Conservation (phyloP, 1,140 invertebrate genomes). For the Listronotus bonariensis region DNA sequence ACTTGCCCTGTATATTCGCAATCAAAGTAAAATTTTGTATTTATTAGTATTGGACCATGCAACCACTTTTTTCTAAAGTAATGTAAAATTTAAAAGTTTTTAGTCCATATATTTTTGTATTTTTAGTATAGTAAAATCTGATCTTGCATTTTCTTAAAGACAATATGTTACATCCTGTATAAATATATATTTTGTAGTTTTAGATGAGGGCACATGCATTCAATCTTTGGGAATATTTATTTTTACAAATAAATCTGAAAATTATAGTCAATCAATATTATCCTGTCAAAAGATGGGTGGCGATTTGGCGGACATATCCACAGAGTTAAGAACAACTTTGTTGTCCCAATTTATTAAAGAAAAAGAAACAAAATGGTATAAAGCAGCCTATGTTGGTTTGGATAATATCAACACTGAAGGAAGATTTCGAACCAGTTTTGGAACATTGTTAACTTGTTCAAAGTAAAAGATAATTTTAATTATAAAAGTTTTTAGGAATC, state of each 20-base stretch:
- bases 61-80: no score
- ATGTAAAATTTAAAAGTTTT: no score
- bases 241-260: constrained; percentile 57
- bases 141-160: no score
- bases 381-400: constrained; percentile 62
- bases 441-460: constrained; percentile 61
- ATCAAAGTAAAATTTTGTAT: no score
- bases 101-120: no score
- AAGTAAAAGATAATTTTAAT: constrained; percentile 38
- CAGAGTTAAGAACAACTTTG: constrained; percentile 62
- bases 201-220: constrained; percentile 61
- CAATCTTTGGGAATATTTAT: constrained; percentile 65
- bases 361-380: constrained; percentile 41
- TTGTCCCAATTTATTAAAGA: constrained; percentile 56
- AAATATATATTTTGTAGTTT: constrained; percentile 54
- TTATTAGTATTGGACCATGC: no score
- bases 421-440: constrained; percentile 58
- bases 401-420: constrained; percentile 55
- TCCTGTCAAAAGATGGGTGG: constrained; percentile 61
- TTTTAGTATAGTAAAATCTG: no score
- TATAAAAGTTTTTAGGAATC: no score
- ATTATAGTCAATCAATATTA: constrained; percentile 61
- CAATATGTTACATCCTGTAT: neutral
- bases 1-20: no score
- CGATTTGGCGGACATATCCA: constrained; percentile 63